A percentile compares a stretch with the other conserved stretches of the same genome.
Evolutionary conservation across 2,113 vertebrate genomes (phyloP).

Genomic region (Tonatia bakeri): DNA sequence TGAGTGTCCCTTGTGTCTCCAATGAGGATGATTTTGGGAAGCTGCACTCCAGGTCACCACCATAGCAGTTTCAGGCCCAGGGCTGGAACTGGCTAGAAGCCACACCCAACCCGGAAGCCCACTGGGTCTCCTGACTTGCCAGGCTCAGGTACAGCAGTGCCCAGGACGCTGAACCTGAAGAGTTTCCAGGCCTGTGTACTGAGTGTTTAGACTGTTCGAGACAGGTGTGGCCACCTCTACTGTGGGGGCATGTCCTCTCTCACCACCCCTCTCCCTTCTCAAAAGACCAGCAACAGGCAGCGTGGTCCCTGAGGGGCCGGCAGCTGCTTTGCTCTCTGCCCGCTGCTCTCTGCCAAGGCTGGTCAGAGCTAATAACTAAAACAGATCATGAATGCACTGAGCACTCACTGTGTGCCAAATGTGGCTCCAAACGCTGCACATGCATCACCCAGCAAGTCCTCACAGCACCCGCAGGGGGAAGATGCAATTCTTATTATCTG

Average conservation of each 20-base stretch:
- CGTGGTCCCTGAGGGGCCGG: background rate
- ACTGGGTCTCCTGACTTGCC: rapidly evolving
- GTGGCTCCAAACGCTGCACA: background rate
- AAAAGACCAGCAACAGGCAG: background rate
- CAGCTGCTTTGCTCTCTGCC: background rate
- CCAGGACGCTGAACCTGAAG: background rate
- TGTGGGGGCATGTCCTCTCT: background rate
- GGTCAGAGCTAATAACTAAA: background rate
- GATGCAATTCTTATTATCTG: background rate
- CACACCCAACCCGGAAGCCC: background rate
- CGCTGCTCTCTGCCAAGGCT: background rate
- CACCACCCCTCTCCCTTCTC: background rate
- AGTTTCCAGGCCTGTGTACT: background rate
- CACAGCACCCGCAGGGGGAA: background rate
- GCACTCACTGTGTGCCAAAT: background rate
- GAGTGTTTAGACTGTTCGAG: background rate
- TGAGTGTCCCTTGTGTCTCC: background rate
- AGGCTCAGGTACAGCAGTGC: background rate
- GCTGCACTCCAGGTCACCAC: background rate
- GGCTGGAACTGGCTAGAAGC: background rate
- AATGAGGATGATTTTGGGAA: background rate
- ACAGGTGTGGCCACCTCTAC: rapidly evolving
- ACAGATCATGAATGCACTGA: too few species aligned
- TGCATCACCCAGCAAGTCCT: background rate
- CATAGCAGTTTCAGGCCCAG: rapidly evolving